These are phyloP conservation scores for Zygaena filipendulae DNA, from an alignment of 2,888 invertebrate genomes.

Conservation along the genomic window DNA sequence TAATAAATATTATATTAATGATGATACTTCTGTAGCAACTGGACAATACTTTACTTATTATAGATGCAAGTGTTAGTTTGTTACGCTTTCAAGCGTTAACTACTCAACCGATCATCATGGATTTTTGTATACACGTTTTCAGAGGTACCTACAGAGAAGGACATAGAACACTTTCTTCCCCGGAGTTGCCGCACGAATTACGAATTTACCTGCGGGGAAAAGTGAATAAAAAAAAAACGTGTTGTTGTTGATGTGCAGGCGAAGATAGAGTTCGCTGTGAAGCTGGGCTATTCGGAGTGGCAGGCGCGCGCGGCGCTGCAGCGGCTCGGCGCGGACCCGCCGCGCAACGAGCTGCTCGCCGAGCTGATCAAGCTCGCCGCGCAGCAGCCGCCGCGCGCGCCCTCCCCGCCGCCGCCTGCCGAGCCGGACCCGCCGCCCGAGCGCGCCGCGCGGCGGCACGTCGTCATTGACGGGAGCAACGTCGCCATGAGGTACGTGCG, in stretches of 20 bases:
- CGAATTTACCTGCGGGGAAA: too few species aligned
- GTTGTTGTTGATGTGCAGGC: conserved; percentile 49
- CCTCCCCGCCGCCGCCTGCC: conserved; percentile 36
- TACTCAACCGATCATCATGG: too few species aligned
- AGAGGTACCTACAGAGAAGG: too few species aligned
- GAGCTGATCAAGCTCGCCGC: conserved; percentile 88
- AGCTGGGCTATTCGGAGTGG: conserved; percentile 90
- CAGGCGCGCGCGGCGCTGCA: conserved; percentile 85
- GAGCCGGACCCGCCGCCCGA: conserved; percentile 45
- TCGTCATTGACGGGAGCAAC: conserved; percentile 95
- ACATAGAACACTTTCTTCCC: too few species aligned
- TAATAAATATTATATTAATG: too few species aligned
- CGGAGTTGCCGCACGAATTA: too few species aligned
- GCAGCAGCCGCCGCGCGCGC: conserved; percentile 45
- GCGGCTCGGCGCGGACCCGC: conserved; percentile 86
- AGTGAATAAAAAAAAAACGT: too few species aligned
- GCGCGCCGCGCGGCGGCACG: conserved; percentile 70
- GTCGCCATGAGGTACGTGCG: conserved; percentile 85
- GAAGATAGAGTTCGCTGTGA: conserved; percentile 90
- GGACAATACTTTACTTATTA: too few species aligned
- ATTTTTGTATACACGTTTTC: too few species aligned
- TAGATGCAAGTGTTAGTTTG: too few species aligned
- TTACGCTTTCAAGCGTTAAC: too few species aligned
- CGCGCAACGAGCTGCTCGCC: conserved; percentile 87
- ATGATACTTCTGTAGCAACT: too few species aligned